phyloP scores from a whole-genome alignment of 2,113 vertebrate genomes.

The Nanorana parkeri region DNA sequence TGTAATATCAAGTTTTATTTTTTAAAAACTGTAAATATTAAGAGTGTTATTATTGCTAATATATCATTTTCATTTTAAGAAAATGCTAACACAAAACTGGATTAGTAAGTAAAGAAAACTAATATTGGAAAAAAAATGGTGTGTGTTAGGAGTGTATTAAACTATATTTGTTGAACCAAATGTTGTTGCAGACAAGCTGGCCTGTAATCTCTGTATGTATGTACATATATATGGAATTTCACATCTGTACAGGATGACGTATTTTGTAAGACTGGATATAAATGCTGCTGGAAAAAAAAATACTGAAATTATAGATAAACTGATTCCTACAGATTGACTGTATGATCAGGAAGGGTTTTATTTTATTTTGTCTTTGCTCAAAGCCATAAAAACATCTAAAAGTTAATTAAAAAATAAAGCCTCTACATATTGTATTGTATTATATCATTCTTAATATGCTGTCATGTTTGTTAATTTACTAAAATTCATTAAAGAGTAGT shows the following conservation, averaged over 20 bases:
- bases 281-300: slow-evolving; percentile 70
- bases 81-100: background rate
- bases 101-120: background rate
- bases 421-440: background rate
- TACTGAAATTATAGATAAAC: slow-evolving; percentile 55
- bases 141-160: background rate
- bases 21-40: background rate
- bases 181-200: slow-evolving; percentile 68
- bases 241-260: slow-evolving; percentile 78
- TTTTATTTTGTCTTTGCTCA: slow-evolving; percentile 82
- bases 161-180: background rate
- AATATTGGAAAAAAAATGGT: background rate
- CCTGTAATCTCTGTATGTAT: slow-evolving; percentile 78
- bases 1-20: background rate
- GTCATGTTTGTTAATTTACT: too few species aligned
- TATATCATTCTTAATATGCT: background rate
- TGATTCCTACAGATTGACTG: slow-evolving; percentile 72
- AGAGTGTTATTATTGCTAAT: background rate
- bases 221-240: slow-evolving; percentile 70
- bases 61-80: slow-evolving; percentile 1
- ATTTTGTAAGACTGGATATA: slow-evolving; percentile 72
- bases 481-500: too few species aligned
- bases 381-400: slow-evolving; percentile 82
- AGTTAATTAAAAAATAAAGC: slow-evolving; percentile 81
- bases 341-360: slow-evolving; percentile 74